Evolutionary conservation across 2,888 invertebrate species (phyloP), one percentile per base, ranked within the genome.

Genomic region (Hemicrepidius hirtus): DNA sequence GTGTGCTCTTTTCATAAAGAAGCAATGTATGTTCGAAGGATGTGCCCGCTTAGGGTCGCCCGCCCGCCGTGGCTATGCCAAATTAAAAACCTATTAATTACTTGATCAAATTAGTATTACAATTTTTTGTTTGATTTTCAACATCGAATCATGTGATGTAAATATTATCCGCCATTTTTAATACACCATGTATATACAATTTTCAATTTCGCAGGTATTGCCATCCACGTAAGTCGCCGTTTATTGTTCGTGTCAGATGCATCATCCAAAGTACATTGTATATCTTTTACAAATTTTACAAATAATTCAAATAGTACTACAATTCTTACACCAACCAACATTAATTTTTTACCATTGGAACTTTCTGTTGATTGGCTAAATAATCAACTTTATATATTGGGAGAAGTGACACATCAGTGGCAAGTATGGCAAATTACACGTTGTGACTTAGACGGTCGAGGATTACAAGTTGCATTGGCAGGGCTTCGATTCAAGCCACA

Each of bases 361-460:
- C 82, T 95, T 7, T 93, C 95, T 0, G 91, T 97, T 0, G 98
- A 98, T 85, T 98, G 97, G 97, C 87, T 98, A 37, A 95, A 95
- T 82, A 90, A 93, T 73, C 92, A 94, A 70, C 88, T 97, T 1
- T 97, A 96, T 81, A 90, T 97, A 66, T 89, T 96, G 32, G 95
- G 94, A 0, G 92, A 94, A 85, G 90, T 92, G 6, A 83, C 84
- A 65, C 87, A 86, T 55, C 87, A 85, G 77, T 79, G 75, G 55
- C 85, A 85, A 0, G 85, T 87, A 55, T 95, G 94, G 92, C 91
- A 94, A 84, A 93, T 97, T 71, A 90, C 92, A 65, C 88, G 94
- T 60, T 95, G 94, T 81, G 91, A 92, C 81, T 89, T 96, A 41
- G 92, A 93, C 81, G 95, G 95, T 0, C 89, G 89, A 77, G 90